phyloP scores from a whole-genome alignment of 2,113 vertebrate species.

The Turnix velox region DNA sequence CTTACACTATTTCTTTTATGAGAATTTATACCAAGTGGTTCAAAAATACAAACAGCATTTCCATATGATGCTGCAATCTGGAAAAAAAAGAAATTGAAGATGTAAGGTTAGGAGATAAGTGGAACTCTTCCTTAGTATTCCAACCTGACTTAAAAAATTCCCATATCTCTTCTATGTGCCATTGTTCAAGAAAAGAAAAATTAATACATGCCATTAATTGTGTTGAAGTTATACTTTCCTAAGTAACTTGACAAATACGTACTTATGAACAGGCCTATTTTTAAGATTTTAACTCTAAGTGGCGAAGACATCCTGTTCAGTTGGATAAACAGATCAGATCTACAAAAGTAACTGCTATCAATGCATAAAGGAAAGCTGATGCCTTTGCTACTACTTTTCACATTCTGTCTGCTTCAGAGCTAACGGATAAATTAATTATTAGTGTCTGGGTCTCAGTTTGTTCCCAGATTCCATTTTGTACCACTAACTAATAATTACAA shows the following conservation, averaged over 20 bases:
- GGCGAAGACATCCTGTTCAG: neutral
- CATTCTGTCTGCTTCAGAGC: neutral
- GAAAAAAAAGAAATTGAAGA: slow-evolving; percentile 49
- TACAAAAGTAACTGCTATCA: neutral
- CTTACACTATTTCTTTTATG: slow-evolving; percentile 96
- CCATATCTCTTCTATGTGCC: neutral
- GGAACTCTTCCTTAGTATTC: neutral
- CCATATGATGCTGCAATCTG: slow-evolving; percentile 98
- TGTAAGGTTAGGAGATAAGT: neutral
- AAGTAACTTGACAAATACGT: neutral
- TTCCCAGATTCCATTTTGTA: neutral
- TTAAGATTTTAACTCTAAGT: neutral
- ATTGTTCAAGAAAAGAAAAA: neutral
- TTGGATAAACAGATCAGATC: neutral
- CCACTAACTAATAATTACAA: neutral
- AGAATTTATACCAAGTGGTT: slow-evolving; percentile 88
- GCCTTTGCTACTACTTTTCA: neutral
- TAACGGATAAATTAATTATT: slow-evolving; percentile 18
- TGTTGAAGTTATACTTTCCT: neutral
- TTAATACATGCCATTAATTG: neutral
- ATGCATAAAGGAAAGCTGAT: neutral
- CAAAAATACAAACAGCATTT: slow-evolving; percentile 98
- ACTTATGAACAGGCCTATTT: neutral
- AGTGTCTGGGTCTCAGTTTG: neutral
- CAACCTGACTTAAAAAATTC: neutral